Evolutionary conservation across 1,140 invertebrate species (phyloP), one percentile per base, ranked within the genome.

Genomic region (Lineus longissimus): DNA sequence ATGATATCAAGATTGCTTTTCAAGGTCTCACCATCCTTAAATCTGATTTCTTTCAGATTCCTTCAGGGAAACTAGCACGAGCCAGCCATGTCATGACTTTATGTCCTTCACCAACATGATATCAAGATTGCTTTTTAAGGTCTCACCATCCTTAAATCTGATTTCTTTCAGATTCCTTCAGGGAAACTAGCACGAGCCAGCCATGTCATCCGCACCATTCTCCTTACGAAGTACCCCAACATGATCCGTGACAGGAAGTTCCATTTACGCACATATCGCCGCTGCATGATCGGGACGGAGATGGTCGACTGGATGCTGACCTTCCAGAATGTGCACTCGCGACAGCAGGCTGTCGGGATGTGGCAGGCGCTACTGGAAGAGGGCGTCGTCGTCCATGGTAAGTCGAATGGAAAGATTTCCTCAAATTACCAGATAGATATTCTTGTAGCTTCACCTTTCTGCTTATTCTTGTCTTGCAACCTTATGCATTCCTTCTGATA

Each of bases 361-460:
- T 93, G 90, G 88, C 91, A 93, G 75, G 88, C 87, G 0, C 79
- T 93, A n/a, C 81, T 93, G 25, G 91, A 93, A 77, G 90, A 92
- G 81, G 89, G 89, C 43, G 86, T 92, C 54, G 86, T 93, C 64
- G 84, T 86, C 33, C 89, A 92, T 78, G 90, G 91, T 92, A 74
- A 84, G 83, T 68, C 51, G 22, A 36, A 30, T 6, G 59, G 43
- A 56, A n/a, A 2, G 30, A 29, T 25, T 47, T 43, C 23, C 13
- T 23, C 11, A 41, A 25, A 55, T 57, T 55, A 31, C 45, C 33
- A 17, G 11, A 19, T 45, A 13, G 13, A 45, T 47, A 29, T 22
- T 11, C 4, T 4, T 27, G 22, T 55, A 6, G 51, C 11, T 17
- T n/a, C 6, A 19, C 45, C 13, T 7, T 13, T 15, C 25, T 9